These are phyloP conservation scores for Hemitrygon akajei DNA, from an alignment of 2,797 vertebrate species.

Conservation along the genomic window DNA sequence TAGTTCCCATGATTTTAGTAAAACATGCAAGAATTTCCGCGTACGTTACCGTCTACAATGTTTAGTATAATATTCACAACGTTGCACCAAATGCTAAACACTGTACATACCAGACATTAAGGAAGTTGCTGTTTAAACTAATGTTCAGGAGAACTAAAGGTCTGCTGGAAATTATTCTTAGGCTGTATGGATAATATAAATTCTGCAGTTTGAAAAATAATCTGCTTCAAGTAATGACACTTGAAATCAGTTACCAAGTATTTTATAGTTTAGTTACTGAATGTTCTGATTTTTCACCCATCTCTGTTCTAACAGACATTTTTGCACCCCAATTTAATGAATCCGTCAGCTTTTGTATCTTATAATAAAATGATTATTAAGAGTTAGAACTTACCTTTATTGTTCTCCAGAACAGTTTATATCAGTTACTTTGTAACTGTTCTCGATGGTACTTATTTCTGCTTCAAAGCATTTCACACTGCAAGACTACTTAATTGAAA, in stretches of 20 bases:
- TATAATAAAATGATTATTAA: neutral
- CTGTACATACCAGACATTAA: too few species aligned
- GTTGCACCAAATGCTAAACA: neutral
- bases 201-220: neutral
- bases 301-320: neutral
- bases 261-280: neutral
- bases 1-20: neutral
- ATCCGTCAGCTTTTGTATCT: neutral
- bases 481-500: neutral
- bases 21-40: neutral
- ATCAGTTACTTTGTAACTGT: neutral
- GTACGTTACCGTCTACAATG: neutral
- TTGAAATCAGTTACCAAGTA: neutral
- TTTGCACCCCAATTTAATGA: neutral
- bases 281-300: neutral
- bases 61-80: neutral
- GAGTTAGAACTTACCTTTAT: neutral
- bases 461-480: too few species aligned
- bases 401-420: neutral
- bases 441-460: too few species aligned
- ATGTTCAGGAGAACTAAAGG: neutral
- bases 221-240: neutral
- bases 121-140: neutral
- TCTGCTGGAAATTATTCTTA: neutral
- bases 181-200: too few species aligned